Evolutionary conservation across 2,797 vertebrate genomes (phyloP).

Genomic region (Todus mexicanus): DNA sequence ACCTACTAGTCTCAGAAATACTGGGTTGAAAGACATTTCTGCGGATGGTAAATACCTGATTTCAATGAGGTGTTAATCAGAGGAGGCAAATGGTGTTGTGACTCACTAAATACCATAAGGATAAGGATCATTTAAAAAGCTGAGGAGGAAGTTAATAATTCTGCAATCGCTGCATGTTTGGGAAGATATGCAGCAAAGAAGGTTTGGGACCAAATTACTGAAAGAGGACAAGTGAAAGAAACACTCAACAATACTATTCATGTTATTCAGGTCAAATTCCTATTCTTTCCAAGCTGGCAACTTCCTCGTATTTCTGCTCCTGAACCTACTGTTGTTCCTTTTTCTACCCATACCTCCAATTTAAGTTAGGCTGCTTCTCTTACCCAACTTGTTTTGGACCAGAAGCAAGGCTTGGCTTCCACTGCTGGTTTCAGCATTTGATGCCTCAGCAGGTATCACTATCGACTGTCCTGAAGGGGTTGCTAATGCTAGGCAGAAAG

Average conservation of each 20-base stretch:
- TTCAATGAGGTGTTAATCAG: neutral
- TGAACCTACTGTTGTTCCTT: neutral
- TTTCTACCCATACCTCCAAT: neutral
- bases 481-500: conserved; percentile 8
- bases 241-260: neutral
- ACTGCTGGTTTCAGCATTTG: neutral
- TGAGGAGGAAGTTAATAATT: neutral
- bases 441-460: neutral
- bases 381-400: neutral
- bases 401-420: neutral
- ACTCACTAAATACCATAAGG: neutral
- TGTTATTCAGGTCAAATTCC: neutral
- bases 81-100: neutral
- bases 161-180: neutral
- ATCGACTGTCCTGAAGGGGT: neutral
- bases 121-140: neutral
- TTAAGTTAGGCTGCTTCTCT: neutral
- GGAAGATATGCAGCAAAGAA: neutral
- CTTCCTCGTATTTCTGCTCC: neutral
- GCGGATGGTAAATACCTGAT: neutral
- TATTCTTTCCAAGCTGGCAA: neutral
- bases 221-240: neutral
- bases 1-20: neutral
- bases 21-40: neutral
- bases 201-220: neutral